Evolutionary conservation across 2,113 vertebrate species (phyloP).

Genomic region (Beaufortia kweichowensis): DNA sequence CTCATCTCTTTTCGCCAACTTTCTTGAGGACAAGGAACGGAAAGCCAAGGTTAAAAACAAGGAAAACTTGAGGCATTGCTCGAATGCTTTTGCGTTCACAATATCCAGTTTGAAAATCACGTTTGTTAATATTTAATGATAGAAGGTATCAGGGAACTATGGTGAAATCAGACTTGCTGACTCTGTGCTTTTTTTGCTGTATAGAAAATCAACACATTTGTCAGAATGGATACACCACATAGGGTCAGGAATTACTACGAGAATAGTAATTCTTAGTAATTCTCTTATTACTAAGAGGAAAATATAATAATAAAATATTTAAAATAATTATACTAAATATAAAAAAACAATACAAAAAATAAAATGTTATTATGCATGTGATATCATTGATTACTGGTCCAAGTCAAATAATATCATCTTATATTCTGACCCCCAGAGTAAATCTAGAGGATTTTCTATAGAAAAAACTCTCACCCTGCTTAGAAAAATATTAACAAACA

Average conservation of each 20-base stretch:
- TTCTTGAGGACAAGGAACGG: slow-evolving; percentile 30
- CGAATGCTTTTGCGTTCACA: slow-evolving; percentile 54
- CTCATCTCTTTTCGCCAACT: slow-evolving; percentile 18
- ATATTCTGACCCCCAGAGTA: too few relatives aligned
- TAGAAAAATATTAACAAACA: too few relatives aligned
- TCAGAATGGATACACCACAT: too few relatives aligned
- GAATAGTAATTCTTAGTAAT: too few relatives aligned
- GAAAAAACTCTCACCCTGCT: too few relatives aligned
- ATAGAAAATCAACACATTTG: slow-evolving; percentile 4
- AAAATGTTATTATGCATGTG: background rate
- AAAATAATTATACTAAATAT: too few relatives aligned
- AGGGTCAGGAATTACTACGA: too few relatives aligned
- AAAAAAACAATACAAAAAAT: too few relatives aligned
- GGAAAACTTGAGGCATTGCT: background rate
- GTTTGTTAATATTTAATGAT: slow-evolving; percentile 74
- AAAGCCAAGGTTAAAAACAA: slow-evolving; percentile 74
- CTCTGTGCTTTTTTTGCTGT: background rate
- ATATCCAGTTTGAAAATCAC: slow-evolving; percentile 60
- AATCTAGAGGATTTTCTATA: too few relatives aligned
- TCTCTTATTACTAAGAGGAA: too few relatives aligned
- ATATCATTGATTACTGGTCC: background rate
- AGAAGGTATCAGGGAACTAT: slow-evolving; percentile 47
- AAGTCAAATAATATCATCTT: too few relatives aligned
- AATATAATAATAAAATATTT: too few relatives aligned
- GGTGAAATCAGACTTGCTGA: slow-evolving; percentile 10